Evolutionary conservation across 2,888 invertebrate species (phyloP), one percentile per base, ranked within the genome.

Genomic region (Parthenolecanium corni): DNA sequence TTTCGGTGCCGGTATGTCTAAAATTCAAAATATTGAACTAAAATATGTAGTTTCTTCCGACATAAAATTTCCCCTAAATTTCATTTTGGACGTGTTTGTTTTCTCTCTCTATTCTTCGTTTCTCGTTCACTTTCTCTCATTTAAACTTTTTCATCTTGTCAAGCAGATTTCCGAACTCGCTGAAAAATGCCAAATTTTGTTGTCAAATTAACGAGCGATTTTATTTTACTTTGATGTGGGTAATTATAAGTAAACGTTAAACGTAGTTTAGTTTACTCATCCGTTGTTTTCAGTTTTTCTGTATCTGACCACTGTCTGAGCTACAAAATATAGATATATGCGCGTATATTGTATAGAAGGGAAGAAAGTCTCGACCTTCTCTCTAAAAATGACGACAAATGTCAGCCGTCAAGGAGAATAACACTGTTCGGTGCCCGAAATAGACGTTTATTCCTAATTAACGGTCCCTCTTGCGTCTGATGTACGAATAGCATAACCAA

Each of bases 341-440:
- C n/a, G n/a, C n/a, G n/a, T n/a, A n/a, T n/a, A n/a, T n/a, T n/a
- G n/a, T n/a, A n/a, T n/a, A n/a, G n/a, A n/a, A n/a, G n/a, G n/a
- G n/a, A n/a, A n/a, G n/a, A n/a, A n/a, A n/a, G 52, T 52, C 36
- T 18, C 52, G 52, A 52, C 52, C 52, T 52, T 52, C 52, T 38
- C 31, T 31, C 9, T 31, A 31, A 31, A 31, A 52, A 52, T 52
- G 25, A 52, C 52, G 52, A 52, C 52, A 52, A 52, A 52, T 36
- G 52, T 52, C 36, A 52, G 52, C 20, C 52, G 52, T 52, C 52
- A 52, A 52, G 52, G 52, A 31, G 52, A 52, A 52, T 52, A 52
- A 11, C 52, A 38, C 52, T 52, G 36, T 31, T 18, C 52, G 38
- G 38, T 31, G 52, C 16, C 52, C 52, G 36, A 52, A 52, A 52